Evolutionary conservation across 2,888 invertebrate genomes (phyloP).

Genomic region (Leptinotarsa juncta): DNA sequence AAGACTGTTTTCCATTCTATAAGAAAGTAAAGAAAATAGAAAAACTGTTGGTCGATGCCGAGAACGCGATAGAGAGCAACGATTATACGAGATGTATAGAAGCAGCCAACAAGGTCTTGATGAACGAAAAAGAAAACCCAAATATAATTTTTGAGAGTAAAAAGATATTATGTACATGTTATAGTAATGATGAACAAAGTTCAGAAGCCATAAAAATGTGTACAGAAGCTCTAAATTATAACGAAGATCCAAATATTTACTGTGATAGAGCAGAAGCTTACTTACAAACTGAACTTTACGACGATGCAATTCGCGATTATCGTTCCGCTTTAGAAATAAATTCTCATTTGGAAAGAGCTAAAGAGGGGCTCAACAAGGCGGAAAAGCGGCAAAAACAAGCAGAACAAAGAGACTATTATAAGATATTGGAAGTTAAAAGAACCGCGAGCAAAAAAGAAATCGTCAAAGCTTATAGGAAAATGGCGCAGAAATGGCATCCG

Average conservation of each 20-base stretch:
- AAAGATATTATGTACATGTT: constrained; percentile 85
- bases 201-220: constrained; percentile 82
- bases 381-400: constrained; percentile 94
- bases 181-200: constrained; percentile 76
- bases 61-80: constrained; percentile 71
- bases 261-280: constrained; percentile 96
- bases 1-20: constrained; percentile 94
- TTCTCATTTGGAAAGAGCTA: constrained; percentile 81
- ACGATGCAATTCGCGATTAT: constrained; percentile 91
- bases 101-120: constrained; percentile 75
- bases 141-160: constrained; percentile 82
- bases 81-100: constrained; percentile 77
- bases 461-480: constrained; percentile 93
- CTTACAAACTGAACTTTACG: constrained; percentile 87
- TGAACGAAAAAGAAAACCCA: constrained; percentile 76
- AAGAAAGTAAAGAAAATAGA: constrained; percentile 95
- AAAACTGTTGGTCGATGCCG: constrained; percentile 79
- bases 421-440: constrained; percentile 92
- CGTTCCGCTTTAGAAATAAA: constrained; percentile 88
- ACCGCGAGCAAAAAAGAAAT: constrained; percentile 94
- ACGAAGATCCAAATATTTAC: constrained; percentile 79
- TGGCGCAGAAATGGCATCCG: constrained; percentile 99
- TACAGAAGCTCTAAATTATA: constrained; percentile 80
- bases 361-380: constrained; percentile 88
- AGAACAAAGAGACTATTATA: constrained; percentile 96